phyloP scores from a whole-genome alignment of 2,113 vertebrate genomes.

The Dasypus novemcinctus region DNA sequence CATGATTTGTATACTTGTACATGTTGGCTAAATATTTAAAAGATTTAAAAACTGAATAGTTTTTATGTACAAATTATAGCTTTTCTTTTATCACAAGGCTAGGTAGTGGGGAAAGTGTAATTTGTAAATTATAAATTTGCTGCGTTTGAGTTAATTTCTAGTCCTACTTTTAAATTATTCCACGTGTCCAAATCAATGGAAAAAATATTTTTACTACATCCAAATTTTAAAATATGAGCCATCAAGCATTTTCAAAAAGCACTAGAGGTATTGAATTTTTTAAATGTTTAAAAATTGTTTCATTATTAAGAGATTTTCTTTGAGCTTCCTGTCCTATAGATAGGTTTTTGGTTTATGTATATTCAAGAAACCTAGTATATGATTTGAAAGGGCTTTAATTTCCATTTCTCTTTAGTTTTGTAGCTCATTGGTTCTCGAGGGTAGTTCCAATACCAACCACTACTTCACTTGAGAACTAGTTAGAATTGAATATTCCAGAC shows the following conservation, averaged over 20 bases:
- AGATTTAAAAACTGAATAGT: not conserved
- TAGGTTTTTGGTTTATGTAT: not conserved
- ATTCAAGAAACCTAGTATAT: not conserved
- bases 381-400: constrained; percentile 42
- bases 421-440: not conserved
- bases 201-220: not conserved
- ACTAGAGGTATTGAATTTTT: not conserved
- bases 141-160: constrained; percentile 24
- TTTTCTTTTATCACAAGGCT: not conserved
- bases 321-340: not conserved
- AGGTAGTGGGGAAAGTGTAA: not conserved
- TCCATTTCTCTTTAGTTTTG: constrained; percentile 4
- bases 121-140: not conserved
- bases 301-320: not conserved
- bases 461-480: not conserved
- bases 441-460: not conserved
- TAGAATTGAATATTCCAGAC: not conserved
- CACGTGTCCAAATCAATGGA: not conserved
- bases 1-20: not conserved
- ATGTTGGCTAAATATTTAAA: constrained; percentile 12
- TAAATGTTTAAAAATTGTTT: constrained; percentile 11
- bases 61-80: not conserved
- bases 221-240: constrained; percentile 17
- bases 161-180: constrained; percentile 11
- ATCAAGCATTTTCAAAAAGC: not conserved